Base-by-base conservation (phyloP, 2,888 invertebrate genomes). In the Tenthredo livida region DNA sequence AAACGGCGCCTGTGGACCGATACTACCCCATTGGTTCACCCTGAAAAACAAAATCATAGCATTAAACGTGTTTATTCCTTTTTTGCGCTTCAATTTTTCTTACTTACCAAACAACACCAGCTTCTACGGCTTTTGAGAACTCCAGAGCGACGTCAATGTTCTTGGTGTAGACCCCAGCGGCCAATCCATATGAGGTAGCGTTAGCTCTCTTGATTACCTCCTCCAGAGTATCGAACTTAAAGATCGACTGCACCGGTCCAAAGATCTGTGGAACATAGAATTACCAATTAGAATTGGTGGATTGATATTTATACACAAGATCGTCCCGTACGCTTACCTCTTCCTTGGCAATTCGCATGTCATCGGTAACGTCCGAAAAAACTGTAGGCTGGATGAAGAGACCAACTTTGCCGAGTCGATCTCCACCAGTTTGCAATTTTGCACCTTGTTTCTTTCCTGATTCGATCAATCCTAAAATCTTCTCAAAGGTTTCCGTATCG, bases 181-280 rank as follows among this genome's bases (percentile, higher is more conserved):
- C 97, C 54, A 98, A 94, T 29, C 98, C 98, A 89, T 97, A 98
- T 61, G 93, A 94, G 0, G 97, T 97, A 87, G 95, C 94, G 92
- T 98, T 98, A 12, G 98, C 97, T 88, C 98, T 95, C 86, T 97
- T 96, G 84, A 98, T 96, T 0, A 96, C 97, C 93, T 98, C 98
- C 5, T 95, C 94, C 73, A 97, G 90, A 0, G 95, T 95, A 70
- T 96, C 96, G 90, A 98, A 98, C 93, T 97, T 97, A 61, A 98
- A 94, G 89, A 98, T 97, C 84, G 96, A 96, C 93, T 98, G 97
- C 0, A 98, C 98, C 0, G 98, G 98, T 0, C 98, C 98, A 92
- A 98, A 98, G 88, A 98, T 98, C 97, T 97, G 89, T 33, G 90
- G 88, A 75, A 84, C 85, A 82, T 83, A 70, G 37, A 43, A 43